Evolutionary conservation across 2,888 invertebrate species (phyloP).

Genomic region (Orchestes rusci): DNA sequence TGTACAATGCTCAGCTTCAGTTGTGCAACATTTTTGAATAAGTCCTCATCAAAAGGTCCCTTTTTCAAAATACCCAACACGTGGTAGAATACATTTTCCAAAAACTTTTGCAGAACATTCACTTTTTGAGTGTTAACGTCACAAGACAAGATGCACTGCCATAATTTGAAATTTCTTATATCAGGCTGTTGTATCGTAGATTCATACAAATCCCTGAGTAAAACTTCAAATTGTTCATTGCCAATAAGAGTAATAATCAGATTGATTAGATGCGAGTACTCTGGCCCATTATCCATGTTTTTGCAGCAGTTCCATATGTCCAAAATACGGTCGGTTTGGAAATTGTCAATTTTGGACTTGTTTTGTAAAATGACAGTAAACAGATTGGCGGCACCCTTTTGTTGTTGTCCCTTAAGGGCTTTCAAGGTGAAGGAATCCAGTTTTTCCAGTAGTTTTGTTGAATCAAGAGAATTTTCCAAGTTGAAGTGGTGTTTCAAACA

Average conservation of each 20-base stretch:
- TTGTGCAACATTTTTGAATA: slow-evolving; percentile 32
- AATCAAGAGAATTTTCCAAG: slow-evolving; percentile 20
- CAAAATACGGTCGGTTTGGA: slow-evolving; percentile 31
- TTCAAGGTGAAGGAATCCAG: slow-evolving; percentile 24
- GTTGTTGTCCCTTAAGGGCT: too few species aligned
- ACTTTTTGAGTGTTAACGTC: slow-evolving; percentile 37
- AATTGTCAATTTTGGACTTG: slow-evolving; percentile 30
- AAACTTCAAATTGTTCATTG: slow-evolving; percentile 33
- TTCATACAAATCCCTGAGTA: slow-evolving; percentile 33
- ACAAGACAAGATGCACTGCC: slow-evolving; percentile 35
- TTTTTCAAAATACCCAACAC: slow-evolving; percentile 27
- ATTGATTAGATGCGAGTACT: slow-evolving; percentile 35
- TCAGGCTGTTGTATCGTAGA: slow-evolving; percentile 31
- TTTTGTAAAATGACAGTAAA: slow-evolving; percentile 36
- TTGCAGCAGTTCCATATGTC: slow-evolving; percentile 32
- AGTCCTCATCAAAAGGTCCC: slow-evolving; percentile 20
- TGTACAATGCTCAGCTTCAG: slow-evolving; percentile 35
- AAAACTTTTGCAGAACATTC: slow-evolving; percentile 30
- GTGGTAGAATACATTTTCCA: slow-evolving; percentile 33
- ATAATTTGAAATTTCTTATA: too few species aligned
- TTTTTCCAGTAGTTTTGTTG: slow-evolving; percentile 23
- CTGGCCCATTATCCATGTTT: slow-evolving; percentile 25
- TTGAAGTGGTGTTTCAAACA: slow-evolving; percentile 28
- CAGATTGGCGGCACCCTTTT: slow-evolving; percentile 31
- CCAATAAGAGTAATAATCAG: slow-evolving; percentile 36